These are phyloP conservation scores for Mola mola DNA, from an alignment of 2,113 vertebrate genomes.

Conservation along the genomic window DNA sequence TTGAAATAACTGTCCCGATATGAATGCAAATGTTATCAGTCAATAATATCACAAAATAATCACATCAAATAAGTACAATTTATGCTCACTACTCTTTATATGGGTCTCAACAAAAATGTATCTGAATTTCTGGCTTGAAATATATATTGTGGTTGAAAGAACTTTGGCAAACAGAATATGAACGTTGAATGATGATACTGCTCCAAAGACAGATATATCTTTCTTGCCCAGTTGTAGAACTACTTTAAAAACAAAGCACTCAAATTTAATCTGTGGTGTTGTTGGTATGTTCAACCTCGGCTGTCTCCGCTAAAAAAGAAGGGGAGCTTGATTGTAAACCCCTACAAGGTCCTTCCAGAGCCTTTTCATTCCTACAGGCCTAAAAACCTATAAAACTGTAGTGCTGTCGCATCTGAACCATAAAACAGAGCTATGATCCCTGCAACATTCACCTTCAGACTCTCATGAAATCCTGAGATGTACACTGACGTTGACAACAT, in stretches of 20 bases:
- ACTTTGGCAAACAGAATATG: no score
- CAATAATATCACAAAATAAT: constrained; percentile 10
- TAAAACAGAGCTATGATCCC: constrained; percentile 27
- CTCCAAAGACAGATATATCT: neutral
- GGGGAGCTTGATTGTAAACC: constrained; percentile 28
- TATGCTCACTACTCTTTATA: constrained; percentile 1
- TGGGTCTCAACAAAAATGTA: constrained; percentile 4
- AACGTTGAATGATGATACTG: neutral
- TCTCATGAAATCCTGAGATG: constrained; percentile 14
- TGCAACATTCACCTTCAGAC: constrained; percentile 17
- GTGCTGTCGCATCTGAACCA: constrained; percentile 27
- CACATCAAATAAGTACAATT: neutral
- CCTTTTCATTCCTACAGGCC: constrained; percentile 5
- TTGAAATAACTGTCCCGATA: constrained; percentile 2
- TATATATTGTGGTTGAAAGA: no score
- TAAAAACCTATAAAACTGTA: constrained; percentile 15
- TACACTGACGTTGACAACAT: neutral
- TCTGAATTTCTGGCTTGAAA: no score
- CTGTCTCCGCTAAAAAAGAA: constrained; percentile 10
- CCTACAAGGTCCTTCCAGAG: constrained; percentile 28
- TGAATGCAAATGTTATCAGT: neutral
- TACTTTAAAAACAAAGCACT: constrained; percentile 12
- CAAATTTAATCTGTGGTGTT: constrained; percentile 20
- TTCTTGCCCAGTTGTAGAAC: constrained; percentile 20
- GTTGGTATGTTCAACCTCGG: constrained; percentile 20